Percentiles rank a stretch among this genome's conserved stretches.
phyloP scores from a whole-genome alignment of 2,113 vertebrate genomes.

The Myxocyprinus asiaticus region DNA sequence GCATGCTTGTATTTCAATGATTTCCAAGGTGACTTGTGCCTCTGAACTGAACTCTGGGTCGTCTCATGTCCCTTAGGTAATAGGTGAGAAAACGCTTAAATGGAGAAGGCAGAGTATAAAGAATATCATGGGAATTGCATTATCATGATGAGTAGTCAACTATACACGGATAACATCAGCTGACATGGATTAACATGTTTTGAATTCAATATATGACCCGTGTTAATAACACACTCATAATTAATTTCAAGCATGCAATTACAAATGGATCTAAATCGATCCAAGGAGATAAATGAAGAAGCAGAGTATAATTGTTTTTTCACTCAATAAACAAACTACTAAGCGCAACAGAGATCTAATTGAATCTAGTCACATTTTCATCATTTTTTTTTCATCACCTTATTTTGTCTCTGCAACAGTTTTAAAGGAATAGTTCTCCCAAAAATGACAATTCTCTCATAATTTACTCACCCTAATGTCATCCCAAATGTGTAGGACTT shows the following conservation, averaged over 20 bases:
- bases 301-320: constrained; percentile 50
- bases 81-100: too few relatives aligned
- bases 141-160: too few relatives aligned
- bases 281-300: neutral
- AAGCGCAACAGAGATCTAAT: constrained; percentile 61
- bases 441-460: too few relatives aligned
- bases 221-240: neutral
- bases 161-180: neutral
- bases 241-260: constrained; percentile 4
- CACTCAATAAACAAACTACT: constrained; percentile 60
- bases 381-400: constrained; percentile 35
- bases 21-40: too few relatives aligned
- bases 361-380: constrained; percentile 37
- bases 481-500: too few relatives aligned
- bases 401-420: constrained; percentile 44
- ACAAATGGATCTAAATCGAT: constrained; percentile 12
- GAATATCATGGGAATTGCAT: too few relatives aligned
- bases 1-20: too few relatives aligned
- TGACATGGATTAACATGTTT: neutral
- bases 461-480: too few relatives aligned
- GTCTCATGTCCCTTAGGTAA: too few relatives aligned
- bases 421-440: neutral
- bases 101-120: too few relatives aligned
- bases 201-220: neutral
- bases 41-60: too few relatives aligned